phyloP scores from a whole-genome alignment of 1,140 invertebrate species.

The Tetragonula clypearis region DNA sequence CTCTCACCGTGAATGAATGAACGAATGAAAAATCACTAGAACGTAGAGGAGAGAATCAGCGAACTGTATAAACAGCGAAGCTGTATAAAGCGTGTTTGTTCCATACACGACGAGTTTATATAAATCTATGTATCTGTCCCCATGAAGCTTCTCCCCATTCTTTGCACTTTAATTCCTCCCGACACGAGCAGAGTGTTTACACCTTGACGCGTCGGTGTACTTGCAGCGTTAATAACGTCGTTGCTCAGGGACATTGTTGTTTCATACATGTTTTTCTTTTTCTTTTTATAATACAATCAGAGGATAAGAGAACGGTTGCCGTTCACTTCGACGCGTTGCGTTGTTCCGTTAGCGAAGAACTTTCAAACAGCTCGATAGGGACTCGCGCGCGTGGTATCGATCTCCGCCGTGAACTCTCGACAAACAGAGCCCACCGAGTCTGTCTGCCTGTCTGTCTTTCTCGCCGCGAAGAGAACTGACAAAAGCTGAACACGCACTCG shows the following conservation, averaged over 20 bases:
- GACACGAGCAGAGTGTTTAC: too few relatives aligned
- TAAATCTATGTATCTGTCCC: too few relatives aligned
- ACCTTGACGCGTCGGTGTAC: too few relatives aligned
- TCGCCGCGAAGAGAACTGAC: background rate
- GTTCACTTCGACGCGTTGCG: background rate
- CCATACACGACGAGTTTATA: too few relatives aligned
- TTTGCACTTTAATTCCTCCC: too few relatives aligned
- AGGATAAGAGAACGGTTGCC: background rate
- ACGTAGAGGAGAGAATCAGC: too few relatives aligned
- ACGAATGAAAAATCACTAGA: too few relatives aligned
- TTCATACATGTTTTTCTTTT: background rate
- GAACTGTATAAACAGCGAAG: too few relatives aligned
- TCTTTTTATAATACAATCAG: background rate
- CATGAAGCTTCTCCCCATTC: too few relatives aligned
- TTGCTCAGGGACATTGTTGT: background rate
- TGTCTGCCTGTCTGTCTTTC: background rate
- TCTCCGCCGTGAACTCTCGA: background rate
- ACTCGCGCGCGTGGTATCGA: background rate
- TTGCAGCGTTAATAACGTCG: background rate
- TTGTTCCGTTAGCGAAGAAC: background rate
- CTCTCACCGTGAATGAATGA: too few relatives aligned
- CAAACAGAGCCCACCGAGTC: too few relatives aligned
- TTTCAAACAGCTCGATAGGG: background rate
- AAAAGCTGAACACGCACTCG: background rate
- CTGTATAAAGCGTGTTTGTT: too few relatives aligned